phyloP scores from a whole-genome alignment of 2,888 invertebrate genomes.

The Lacanobia oleracea region DNA sequence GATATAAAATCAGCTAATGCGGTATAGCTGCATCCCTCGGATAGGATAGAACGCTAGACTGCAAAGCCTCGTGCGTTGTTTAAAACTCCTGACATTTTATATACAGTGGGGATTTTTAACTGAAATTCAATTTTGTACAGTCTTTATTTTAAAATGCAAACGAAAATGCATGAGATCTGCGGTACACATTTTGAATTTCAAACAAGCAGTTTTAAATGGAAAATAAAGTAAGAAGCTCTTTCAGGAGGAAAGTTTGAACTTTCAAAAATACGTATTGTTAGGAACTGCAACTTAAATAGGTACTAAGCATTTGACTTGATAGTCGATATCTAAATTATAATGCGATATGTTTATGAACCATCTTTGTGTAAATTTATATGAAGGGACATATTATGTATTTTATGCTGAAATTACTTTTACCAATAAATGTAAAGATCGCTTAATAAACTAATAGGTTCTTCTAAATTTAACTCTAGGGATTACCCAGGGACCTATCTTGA shows the following conservation, averaged over 20 bases:
- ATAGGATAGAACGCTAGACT: slow-evolving; percentile 17
- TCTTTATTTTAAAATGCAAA: slow-evolving; percentile 43
- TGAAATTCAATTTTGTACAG: slow-evolving; percentile 40
- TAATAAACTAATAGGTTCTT: background rate
- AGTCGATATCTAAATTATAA: slow-evolving; percentile 3
- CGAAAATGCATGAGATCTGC: slow-evolving; percentile 30
- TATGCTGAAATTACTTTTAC: too few relatives aligned
- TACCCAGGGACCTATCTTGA: slow-evolving; percentile 15
- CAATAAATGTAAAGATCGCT: background rate
- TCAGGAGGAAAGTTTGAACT: background rate
- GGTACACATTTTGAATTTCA: slow-evolving; percentile 41
- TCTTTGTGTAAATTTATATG: background rate
- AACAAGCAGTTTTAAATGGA: slow-evolving; percentile 41
- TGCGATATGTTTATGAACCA: background rate
- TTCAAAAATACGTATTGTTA: slow-evolving; percentile 1
- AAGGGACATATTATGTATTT: background rate
- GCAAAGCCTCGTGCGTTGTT: slow-evolving; percentile 25
- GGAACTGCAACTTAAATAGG: background rate
- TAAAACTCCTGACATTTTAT: slow-evolving; percentile 42
- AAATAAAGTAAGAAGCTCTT: slow-evolving; percentile 19
- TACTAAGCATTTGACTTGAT: background rate
- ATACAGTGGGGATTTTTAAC: slow-evolving; percentile 23
- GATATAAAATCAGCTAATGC: slow-evolving; percentile 25
- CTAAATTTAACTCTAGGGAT: background rate
- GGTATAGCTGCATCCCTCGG: slow-evolving; percentile 27